Evolutionary conservation across 2,113 vertebrate species (phyloP).

Genomic region (Neotragus pygmaeus): DNA sequence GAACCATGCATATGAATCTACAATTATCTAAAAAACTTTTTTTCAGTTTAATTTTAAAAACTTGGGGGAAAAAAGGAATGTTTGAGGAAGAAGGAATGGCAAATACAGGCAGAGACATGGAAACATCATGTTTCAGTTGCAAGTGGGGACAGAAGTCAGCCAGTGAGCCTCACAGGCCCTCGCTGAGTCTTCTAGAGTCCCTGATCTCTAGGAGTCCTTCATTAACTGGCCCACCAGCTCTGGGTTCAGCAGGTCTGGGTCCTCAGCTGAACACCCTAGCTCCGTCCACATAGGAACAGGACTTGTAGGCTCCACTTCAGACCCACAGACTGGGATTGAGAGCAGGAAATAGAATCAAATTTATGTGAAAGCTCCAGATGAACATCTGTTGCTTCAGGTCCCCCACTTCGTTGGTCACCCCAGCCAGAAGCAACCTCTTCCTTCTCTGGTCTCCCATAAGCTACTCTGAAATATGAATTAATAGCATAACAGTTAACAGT

Average conservation of each 20-base stretch:
- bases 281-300: background rate
- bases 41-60: background rate
- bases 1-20: background rate
- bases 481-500: background rate
- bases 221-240: background rate
- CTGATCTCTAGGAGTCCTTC: background rate
- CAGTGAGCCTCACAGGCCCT: background rate
- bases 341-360: background rate
- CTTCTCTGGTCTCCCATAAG: background rate
- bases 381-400: background rate
- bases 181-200: background rate
- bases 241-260: background rate
- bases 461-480: background rate
- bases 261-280: background rate
- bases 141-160: background rate
- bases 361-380: background rate
- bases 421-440: background rate
- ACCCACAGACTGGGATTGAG: background rate
- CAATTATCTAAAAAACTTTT: background rate
- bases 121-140: background rate
- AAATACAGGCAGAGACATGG: background rate
- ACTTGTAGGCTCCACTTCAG: background rate
- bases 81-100: background rate
- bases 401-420: background rate
- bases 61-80: background rate